Percentiles rank a stretch among this genome's conserved stretches.
These are phyloP conservation scores for Tetropium fuscum DNA, from an alignment of 2,888 invertebrate genomes.

Conservation along the genomic window DNA sequence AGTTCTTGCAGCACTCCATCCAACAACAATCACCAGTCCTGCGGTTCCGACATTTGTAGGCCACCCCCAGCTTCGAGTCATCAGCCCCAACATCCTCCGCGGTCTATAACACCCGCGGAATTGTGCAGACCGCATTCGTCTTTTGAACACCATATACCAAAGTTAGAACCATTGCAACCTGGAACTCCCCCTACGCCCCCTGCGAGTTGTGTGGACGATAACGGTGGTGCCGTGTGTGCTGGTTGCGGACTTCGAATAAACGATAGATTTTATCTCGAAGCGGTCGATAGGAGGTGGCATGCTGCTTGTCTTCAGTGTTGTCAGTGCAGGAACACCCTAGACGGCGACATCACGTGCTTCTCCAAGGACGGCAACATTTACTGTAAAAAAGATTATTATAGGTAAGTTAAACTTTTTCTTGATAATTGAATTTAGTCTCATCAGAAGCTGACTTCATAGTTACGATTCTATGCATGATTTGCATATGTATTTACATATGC, in stretches of 20 bases:
- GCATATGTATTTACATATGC: too few species aligned
- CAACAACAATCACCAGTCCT: slow-evolving; percentile 70
- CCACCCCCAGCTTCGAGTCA: slow-evolving; percentile 56
- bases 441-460: not conserved
- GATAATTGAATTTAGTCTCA: not conserved
- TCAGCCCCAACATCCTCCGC: slow-evolving; percentile 33
- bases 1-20: slow-evolving; percentile 71
- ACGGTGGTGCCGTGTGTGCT: slow-evolving; percentile 75
- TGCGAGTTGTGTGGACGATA: slow-evolving; percentile 53
- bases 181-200: slow-evolving; percentile 67
- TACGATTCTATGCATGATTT: too few species aligned
- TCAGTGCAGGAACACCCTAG: slow-evolving; percentile 89
- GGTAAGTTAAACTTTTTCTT: slow-evolving; percentile 73
- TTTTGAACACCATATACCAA: slow-evolving; percentile 68
- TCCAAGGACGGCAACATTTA: slow-evolving; percentile 93
- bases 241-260: slow-evolving; percentile 89
- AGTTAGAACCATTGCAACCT: slow-evolving; percentile 68
- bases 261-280: slow-evolving; percentile 91
- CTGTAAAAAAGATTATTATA: slow-evolving; percentile 97
- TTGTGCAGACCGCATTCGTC: slow-evolving; percentile 61
- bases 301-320: slow-evolving; percentile 91
- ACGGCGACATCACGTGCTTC: slow-evolving; percentile 93
- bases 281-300: slow-evolving; percentile 94
- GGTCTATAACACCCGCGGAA: slow-evolving; percentile 41
- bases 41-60: slow-evolving; percentile 62